Evolutionary conservation across 2,888 invertebrate genomes (phyloP).

Genomic region (Lasioglossum figueresi): DNA sequence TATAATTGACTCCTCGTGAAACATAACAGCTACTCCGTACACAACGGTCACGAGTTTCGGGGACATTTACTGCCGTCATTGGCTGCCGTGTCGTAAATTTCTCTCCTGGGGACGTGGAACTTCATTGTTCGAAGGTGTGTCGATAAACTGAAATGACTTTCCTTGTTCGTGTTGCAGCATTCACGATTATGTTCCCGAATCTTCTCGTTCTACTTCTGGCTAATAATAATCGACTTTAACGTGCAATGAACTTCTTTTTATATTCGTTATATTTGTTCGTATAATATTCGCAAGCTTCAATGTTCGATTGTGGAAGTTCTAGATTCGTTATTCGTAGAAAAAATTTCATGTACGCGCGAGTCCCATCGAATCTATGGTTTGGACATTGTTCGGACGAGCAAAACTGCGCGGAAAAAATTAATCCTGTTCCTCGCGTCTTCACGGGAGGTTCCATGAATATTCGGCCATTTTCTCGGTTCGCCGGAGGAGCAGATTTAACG

Average conservation of each 20-base stretch:
- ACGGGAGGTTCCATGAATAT: conserved; percentile 47
- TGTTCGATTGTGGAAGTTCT: not conserved
- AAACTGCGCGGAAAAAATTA: conserved; percentile 8
- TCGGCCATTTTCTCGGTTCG: conserved; percentile 41
- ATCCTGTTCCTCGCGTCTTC: conserved; percentile 55
- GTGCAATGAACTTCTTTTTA: not conserved
- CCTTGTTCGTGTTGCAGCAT: not conserved
- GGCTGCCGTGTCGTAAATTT: conserved; percentile 3
- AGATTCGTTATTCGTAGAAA: not conserved
- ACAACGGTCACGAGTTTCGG: not conserved
- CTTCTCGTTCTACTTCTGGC: not conserved
- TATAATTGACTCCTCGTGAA: conserved; percentile 30
- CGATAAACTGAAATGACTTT: not conserved
- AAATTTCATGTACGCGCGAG: not conserved
- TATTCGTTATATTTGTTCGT: not conserved
- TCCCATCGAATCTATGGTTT: not conserved
- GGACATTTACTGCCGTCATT: conserved; percentile 4
- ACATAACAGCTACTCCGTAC: not conserved
- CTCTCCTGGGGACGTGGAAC: not conserved
- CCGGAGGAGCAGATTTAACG: conserved; percentile 67
- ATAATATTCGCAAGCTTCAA: not conserved
- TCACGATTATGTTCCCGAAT: not conserved
- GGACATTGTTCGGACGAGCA: not conserved
- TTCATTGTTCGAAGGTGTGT: not conserved
- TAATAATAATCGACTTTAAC: not conserved